Base-by-base conservation (phyloP, 1,140 invertebrate genomes). In the Luehdorfia chinensis region DNA sequence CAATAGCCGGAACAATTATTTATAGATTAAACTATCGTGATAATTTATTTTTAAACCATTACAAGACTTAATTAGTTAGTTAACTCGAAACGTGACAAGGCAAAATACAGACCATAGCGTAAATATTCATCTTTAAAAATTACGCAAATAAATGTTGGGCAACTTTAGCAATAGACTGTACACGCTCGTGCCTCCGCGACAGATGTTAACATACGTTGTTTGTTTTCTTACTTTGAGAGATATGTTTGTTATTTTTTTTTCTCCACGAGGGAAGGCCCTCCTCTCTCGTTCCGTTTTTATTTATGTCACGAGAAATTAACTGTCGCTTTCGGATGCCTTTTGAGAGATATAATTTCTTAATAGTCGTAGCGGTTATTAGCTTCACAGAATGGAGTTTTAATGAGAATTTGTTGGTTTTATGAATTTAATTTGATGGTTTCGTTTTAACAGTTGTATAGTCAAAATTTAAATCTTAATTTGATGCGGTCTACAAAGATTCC, bases 131-230 rank as follows among this genome's bases (percentile, higher is more conserved):
- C n/a, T n/a, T n/a, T n/a, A n/a, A n/a, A n/a, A n/a, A n/a, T n/a
- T n/a, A n/a, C n/a, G n/a, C 19, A 32, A 39, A 11, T 28, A 37
- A 39, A 39, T 31, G 2, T 14, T 39, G 25, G 5, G 18, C 5
- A 6, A 36, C 41, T 43, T 62, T 33, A 49, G 48, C 36, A 13
- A 19, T 15, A 36, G 33, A 50, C 53, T 57, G 66, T 70, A 70
- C 57, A 31, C 18, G 50, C 69, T 52, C 78, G 77, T 74, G 77
- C 67, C 39, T 27, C 21, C 71, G 25, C 62, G 75, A 80, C 80
- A 84, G 80, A 81, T 84, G 80, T 78, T 76, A 84, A 81, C 80
- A 84, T 71, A 80, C 75, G 76, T 70, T 77, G 79, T 81, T 81
- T 84, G 80, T 84, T 80, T 78, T 78, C 75, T 66, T 77, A 74